Conservation (phyloP, 92 coral and sea anemone species). For the Desmophyllum pertusum region DNA sequence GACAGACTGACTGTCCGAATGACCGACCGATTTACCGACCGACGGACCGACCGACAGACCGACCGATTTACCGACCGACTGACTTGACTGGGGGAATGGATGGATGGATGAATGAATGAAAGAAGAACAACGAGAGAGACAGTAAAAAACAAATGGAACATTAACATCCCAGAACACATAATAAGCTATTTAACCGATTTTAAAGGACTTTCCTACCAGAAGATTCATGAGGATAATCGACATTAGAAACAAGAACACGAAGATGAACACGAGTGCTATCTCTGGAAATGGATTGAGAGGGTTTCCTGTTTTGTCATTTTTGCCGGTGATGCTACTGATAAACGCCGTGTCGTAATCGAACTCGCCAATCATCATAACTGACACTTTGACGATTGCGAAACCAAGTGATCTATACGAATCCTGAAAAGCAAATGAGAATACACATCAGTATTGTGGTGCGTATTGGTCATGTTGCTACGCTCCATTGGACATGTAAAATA, state of each 20-base stretch:
- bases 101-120: too few species aligned
- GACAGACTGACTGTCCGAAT: too few species aligned
- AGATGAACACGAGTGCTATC: constrained; percentile 56
- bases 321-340: constrained; percentile 38
- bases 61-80: too few species aligned
- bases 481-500: neutral
- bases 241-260: constrained; percentile 73
- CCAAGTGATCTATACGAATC: constrained; percentile 58
- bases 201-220: constrained; percentile 54
- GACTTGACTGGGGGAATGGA: too few species aligned
- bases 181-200: neutral
- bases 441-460: neutral
- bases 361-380: constrained; percentile 93
- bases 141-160: too few species aligned
- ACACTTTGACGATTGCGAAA: constrained; percentile 69
- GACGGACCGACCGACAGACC: too few species aligned
- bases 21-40: too few species aligned
- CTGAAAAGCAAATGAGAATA: constrained; percentile 29
- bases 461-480: neutral
- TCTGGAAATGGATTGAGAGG: constrained; percentile 74
- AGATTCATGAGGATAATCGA: constrained; percentile 85
- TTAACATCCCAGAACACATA: neutral
- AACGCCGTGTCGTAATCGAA: constrained; percentile 70
- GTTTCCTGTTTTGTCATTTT: constrained; percentile 43
- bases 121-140: too few species aligned